Evolutionary conservation across 2,797 vertebrate species (phyloP), one percentile per base, ranked within the genome.

Genomic region (Sciaenops ocellatus): DNA sequence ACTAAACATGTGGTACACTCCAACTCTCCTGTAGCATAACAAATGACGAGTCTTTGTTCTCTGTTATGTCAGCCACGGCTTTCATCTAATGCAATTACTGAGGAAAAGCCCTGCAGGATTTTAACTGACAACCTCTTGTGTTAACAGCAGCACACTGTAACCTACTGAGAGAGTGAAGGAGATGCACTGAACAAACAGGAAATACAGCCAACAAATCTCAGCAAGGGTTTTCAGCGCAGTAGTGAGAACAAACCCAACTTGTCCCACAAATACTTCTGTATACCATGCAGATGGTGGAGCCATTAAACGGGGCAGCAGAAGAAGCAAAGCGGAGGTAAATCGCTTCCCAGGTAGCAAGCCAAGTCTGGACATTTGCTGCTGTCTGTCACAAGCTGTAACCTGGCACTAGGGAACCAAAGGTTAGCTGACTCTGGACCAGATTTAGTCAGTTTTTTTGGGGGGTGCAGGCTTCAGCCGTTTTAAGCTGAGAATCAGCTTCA

Each of bases 11-110:
- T 89, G 89, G 68, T 89, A 67, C 77, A 78, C 82, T 71, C 83
- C 17, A 70, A 68, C 76, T 78, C 76, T 89, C 80, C 85, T 68
- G 77, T 63, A 89, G 78, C 78, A 86, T 87, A 91, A 91, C 85
- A 85, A 89, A 87, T 86, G 85, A 86, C 68, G 78, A 85, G 79
- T 81, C 86, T 90, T 92, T 92, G 89, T 88, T 90, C 90, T 88
- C 84, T 79, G 83, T 84, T 80, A 69, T 88, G 70, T 90, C 82
- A 79, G 83, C 86, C 76, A 76, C 77, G 62, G 82, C 85, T 92
- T 92, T 94, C 85, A 93, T 92, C 88, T 83, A 64, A 78, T 41
- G 56, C 82, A 86, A 86, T 87, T 85, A 91, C 85, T 76, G 57
- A 60, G 75, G 66, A 81, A 69, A 83, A 75, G 38, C 62, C 76